These are phyloP conservation scores for Ophion ellenae DNA, from an alignment of 2,888 invertebrate species.

Conservation along the genomic window DNA sequence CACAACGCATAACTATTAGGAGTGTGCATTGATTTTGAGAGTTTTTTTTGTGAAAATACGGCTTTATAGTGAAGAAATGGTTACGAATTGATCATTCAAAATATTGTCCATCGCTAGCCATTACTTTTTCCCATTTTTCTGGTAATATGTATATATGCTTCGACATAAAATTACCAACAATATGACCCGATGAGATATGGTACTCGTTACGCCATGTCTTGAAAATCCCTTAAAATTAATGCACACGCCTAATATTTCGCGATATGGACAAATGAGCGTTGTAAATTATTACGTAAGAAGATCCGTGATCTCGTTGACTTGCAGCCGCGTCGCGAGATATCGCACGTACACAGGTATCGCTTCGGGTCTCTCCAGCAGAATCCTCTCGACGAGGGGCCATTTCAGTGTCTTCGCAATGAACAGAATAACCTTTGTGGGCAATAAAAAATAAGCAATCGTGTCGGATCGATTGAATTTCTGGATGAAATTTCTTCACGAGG, in stretches of 20 bases:
- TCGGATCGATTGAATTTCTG: background rate
- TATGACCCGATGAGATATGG: too few species aligned
- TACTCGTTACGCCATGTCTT: too few species aligned
- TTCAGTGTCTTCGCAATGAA: slow-evolving; percentile 91
- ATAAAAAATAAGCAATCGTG: slow-evolving; percentile 12
- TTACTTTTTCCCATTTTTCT: too few species aligned
- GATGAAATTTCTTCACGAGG: background rate
- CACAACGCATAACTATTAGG: background rate
- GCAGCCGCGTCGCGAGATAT: slow-evolving; percentile 89
- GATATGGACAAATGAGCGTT: slow-evolving; percentile 47
- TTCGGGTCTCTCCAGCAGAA: slow-evolving; percentile 88
- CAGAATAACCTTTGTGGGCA: slow-evolving; percentile 87
- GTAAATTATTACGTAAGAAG: slow-evolving; percentile 82
- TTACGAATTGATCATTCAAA: too few species aligned
- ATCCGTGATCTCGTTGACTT: slow-evolving; percentile 89
- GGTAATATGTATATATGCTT: too few species aligned
- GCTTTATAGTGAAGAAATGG: too few species aligned
- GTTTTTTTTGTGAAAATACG: too few species aligned
- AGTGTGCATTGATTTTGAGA: too few species aligned
- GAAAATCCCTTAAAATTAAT: too few species aligned
- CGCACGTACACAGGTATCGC: slow-evolving; percentile 91
- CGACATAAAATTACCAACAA: too few species aligned
- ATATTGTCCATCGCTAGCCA: too few species aligned
- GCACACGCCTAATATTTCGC: too few species aligned
- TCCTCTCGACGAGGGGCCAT: slow-evolving; percentile 88